Evolutionary conservation across 2,888 invertebrate genomes (phyloP).

Genomic region (Automeris io): DNA sequence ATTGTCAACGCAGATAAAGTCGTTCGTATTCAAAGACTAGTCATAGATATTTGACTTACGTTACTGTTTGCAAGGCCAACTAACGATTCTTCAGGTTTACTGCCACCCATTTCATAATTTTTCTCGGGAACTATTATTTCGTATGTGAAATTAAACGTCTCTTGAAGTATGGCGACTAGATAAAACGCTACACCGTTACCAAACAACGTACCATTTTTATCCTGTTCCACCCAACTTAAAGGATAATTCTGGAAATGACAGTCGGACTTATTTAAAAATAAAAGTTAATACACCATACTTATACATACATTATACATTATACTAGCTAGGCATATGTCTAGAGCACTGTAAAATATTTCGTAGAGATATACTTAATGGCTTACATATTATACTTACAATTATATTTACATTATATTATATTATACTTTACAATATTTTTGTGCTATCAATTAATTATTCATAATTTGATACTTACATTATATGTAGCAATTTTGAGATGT

Average conservation of each 20-base stretch:
- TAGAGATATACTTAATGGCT: no score
- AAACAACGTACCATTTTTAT: conserved; percentile 69
- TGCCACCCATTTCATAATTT: conserved; percentile 79
- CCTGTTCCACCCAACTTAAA: conserved; percentile 71
- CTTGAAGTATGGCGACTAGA: conserved; percentile 80
- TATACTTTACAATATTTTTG: no score
- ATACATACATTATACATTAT: no score
- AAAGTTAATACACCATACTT: no score
- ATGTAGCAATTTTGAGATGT: conserved; percentile 57
- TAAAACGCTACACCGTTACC: conserved; percentile 86
- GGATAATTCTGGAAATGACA: conserved; percentile 77
- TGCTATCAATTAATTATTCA: no score
- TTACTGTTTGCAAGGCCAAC: conserved; percentile 78
- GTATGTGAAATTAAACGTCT: conserved; percentile 85
- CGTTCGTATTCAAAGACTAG: no score
- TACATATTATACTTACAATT: no score
- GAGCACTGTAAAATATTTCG: no score
- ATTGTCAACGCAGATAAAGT: no score
- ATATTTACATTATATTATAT: no score
- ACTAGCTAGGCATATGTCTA: no score
- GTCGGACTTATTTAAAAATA: no score
- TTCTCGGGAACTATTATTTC: conserved; percentile 79
- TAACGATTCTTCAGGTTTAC: conserved; percentile 75
- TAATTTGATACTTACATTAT: conserved; percentile 56
- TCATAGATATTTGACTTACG: conserved; percentile 66